Evolutionary conservation across 2,888 invertebrate genomes (phyloP).

Genomic region (Aphodius sticticus): DNA sequence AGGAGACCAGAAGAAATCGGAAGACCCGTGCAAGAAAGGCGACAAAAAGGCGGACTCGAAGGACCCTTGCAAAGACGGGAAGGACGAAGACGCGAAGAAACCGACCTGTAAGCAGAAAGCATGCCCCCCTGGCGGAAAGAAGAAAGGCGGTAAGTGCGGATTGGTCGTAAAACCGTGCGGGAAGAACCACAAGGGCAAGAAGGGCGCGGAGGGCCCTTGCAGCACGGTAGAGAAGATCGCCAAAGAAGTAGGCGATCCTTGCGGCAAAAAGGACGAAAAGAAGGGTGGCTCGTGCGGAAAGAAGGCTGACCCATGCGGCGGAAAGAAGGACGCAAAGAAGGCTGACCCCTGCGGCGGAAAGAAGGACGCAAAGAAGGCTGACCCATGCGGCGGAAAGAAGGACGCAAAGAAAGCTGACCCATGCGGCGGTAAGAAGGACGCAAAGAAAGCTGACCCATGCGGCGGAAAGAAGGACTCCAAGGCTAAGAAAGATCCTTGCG

Average conservation of each 20-base stretch:
- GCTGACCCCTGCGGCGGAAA: slow-evolving; percentile 7
- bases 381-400: not conserved
- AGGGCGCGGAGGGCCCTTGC: not conserved
- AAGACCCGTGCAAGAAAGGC: not conserved
- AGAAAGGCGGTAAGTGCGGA: not conserved
- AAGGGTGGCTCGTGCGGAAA: not conserved
- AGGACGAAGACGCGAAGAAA: not conserved
- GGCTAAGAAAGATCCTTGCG: no score
- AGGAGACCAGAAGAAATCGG: not conserved
- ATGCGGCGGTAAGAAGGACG: slow-evolving; percentile 13
- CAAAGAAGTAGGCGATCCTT: not conserved
- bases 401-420: slow-evolving; percentile 12
- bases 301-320: not conserved
- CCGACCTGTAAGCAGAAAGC: not conserved
- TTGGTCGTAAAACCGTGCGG: slow-evolving; percentile 19
- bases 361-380: not conserved
- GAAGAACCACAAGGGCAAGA: not conserved
- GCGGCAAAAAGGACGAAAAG: not conserved
- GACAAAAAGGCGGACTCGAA: not conserved
- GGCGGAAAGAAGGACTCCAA: slow-evolving; percentile 7
- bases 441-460: slow-evolving; percentile 11
- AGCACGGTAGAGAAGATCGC: slow-evolving; percentile 20
- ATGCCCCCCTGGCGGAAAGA: not conserved
- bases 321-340: slow-evolving; percentile 20
- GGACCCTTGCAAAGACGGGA: slow-evolving; percentile 16